Conservation (phyloP, 2,113 vertebrate genomes). For the Verasper variegatus region DNA sequence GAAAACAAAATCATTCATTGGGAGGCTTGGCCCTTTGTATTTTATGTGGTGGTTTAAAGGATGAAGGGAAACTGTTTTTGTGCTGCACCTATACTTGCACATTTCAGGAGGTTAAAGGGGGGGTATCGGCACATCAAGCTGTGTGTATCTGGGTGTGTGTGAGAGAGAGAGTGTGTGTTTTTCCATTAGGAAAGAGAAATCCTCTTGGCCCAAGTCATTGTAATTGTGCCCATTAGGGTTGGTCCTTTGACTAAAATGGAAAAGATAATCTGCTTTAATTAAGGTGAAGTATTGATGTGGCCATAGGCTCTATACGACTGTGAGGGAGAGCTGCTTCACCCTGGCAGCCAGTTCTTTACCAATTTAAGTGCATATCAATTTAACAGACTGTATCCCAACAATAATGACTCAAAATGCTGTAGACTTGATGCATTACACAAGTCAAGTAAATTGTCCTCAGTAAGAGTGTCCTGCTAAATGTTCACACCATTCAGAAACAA, state of each 20-base stretch:
- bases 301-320: background rate
- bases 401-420: background rate
- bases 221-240: background rate
- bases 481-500: background rate
- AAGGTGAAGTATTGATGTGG: background rate
- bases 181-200: background rate
- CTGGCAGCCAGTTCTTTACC: background rate
- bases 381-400: background rate
- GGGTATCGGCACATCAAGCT: background rate
- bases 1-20: constrained; percentile 26
- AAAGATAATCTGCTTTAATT: constrained; percentile 1
- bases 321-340: background rate
- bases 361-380: background rate
- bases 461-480: background rate
- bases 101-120: too few relatives aligned
- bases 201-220: background rate
- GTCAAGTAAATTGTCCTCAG: background rate
- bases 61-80: background rate
- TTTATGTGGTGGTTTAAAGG: background rate
- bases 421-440: background rate
- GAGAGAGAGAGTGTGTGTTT: background rate
- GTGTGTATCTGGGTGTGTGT: background rate
- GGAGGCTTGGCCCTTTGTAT: background rate
- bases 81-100: too few relatives aligned
- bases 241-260: background rate